Conservation (phyloP, 2,113 vertebrate species). For the Brachirus orientalis region DNA sequence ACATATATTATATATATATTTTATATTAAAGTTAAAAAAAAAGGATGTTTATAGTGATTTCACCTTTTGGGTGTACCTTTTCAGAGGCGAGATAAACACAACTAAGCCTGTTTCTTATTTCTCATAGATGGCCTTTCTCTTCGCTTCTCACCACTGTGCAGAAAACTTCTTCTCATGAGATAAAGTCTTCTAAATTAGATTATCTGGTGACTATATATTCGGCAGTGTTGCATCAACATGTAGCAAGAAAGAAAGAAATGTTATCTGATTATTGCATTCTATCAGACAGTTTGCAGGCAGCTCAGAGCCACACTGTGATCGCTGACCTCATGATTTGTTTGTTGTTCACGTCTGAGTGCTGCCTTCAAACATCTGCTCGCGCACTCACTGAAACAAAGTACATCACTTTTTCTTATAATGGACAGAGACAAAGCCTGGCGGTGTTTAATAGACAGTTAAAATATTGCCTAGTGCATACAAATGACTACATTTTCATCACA, state of each 20-base stretch:
- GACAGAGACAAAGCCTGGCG: not conserved
- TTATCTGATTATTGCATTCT: slow-evolving; percentile 12
- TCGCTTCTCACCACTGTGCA: slow-evolving; percentile 77
- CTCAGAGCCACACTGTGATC: slow-evolving; percentile 23
- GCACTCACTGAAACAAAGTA: slow-evolving; percentile 6
- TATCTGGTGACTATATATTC: slow-evolving; percentile 14
- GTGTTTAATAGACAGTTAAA: slow-evolving; percentile 5
- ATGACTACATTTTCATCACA: slow-evolving; percentile 8
- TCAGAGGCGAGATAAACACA: slow-evolving; percentile 61
- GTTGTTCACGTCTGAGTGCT: slow-evolving; percentile 13
- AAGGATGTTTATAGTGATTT: slow-evolving; percentile 77
- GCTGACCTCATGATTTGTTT: slow-evolving; percentile 29
- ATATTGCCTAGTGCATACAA: not conserved
- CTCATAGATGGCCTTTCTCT: slow-evolving; percentile 75
- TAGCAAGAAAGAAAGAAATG: slow-evolving; percentile 24
- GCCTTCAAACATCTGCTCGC: slow-evolving; percentile 21
- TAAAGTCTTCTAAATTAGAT: not conserved
- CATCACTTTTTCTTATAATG: not conserved
- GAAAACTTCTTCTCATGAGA: slow-evolving; percentile 42
- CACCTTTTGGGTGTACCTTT: slow-evolving; percentile 75
- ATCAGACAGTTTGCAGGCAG: slow-evolving; percentile 36
- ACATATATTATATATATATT: slow-evolving; percentile 78
- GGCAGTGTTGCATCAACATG: slow-evolving; percentile 24
- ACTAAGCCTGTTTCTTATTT: slow-evolving; percentile 64
- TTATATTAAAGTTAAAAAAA: slow-evolving; percentile 74